Conservation (phyloP, 2,888 invertebrate species). For the Drosophila barbarae region DNA sequence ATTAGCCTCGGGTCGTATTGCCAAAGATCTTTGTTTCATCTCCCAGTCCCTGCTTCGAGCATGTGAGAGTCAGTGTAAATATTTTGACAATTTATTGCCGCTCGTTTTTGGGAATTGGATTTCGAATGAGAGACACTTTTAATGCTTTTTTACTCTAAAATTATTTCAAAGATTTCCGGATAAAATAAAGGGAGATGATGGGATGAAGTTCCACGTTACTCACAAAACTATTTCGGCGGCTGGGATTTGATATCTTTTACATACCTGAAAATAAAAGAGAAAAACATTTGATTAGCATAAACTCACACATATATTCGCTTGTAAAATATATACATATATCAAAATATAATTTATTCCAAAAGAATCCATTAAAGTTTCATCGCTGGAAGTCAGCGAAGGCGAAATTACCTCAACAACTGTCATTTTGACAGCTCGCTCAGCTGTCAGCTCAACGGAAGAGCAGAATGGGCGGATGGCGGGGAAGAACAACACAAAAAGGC, state of each 20-base stretch:
- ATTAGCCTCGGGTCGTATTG: constrained; percentile 20
- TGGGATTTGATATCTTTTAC: constrained; percentile 27
- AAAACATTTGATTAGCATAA: constrained; percentile 30
- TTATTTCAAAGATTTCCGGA: constrained; percentile 12
- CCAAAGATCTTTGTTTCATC: constrained; percentile 13
- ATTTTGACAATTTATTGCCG: constrained; percentile 56
- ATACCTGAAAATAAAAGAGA: constrained; percentile 55
- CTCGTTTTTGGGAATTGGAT: constrained; percentile 27
- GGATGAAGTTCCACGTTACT: neutral
- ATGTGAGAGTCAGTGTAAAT: constrained; percentile 34
- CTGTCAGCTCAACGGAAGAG: constrained; percentile 32
- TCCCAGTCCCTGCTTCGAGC: constrained; percentile 4
- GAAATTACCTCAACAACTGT: constrained; percentile 67
- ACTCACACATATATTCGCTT: neutral
- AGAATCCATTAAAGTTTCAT: constrained; percentile 41
- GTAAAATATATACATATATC: constrained; percentile 7
- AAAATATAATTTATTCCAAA: constrained; percentile 21
- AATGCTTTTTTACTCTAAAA: constrained; percentile 4
- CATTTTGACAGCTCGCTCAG: constrained; percentile 57
- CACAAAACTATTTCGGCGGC: constrained; percentile 2
- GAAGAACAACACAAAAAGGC: constrained; percentile 7
- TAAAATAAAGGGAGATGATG: neutral
- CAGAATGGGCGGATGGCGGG: neutral
- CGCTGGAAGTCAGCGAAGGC: constrained; percentile 28
- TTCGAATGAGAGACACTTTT: constrained; percentile 5